Evolutionary conservation across 2,113 vertebrate genomes (phyloP).

Genomic region (Panurus biarmicus): DNA sequence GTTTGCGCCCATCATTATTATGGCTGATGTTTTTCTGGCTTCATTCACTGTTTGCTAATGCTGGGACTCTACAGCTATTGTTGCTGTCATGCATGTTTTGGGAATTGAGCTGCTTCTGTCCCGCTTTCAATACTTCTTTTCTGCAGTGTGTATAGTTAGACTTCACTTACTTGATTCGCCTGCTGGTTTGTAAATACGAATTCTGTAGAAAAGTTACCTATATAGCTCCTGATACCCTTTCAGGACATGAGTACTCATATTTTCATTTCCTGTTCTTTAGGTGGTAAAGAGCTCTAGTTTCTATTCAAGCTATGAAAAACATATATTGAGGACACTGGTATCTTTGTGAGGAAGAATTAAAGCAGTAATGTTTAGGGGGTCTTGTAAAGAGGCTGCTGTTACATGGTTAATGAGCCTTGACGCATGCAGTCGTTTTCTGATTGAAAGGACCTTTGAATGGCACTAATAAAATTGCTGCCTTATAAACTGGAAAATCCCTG

Average conservation of each 20-base stretch:
- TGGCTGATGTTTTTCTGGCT: constrained; percentile 22
- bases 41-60: not conserved
- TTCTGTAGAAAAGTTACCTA: not conserved
- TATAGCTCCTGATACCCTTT: not conserved
- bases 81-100: not conserved
- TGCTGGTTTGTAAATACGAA: not conserved
- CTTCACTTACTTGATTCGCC: not conserved
- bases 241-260: not conserved
- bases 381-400: constrained; percentile 36
- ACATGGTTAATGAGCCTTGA: constrained; percentile 42
- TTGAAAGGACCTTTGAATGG: constrained; percentile 22
- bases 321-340: not conserved
- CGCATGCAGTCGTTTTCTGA: not conserved
- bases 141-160: not conserved
- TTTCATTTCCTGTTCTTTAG: not conserved
- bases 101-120: not conserved
- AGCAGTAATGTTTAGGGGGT: constrained; percentile 17
- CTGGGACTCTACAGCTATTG: not conserved
- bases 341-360: not conserved
- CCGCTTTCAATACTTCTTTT: not conserved
- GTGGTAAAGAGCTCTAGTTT: not conserved
- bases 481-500: constrained; percentile 27
- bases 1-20: not conserved
- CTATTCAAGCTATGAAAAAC: not conserved
- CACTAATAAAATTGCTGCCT: constrained; percentile 28